Base-by-base conservation (phyloP, 2,888 invertebrate species). In the Sericinus montela region DNA sequence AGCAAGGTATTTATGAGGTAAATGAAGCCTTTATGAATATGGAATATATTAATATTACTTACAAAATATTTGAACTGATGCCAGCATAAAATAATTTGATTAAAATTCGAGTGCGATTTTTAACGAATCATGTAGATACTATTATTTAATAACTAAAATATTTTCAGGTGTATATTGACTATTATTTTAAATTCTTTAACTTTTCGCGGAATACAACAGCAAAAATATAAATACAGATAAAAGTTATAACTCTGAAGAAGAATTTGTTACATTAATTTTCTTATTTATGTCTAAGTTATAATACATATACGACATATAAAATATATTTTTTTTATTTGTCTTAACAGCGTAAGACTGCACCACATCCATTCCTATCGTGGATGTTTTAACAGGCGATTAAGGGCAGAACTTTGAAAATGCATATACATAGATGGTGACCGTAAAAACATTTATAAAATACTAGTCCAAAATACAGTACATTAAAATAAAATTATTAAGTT, bases 261-360 rank as follows among this genome's bases (percentile, higher is more conserved):
- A 81, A 81, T 86, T 83, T 80, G 81, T 83, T 83, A 87, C 86
- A 86, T 86, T 86, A 70, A 85, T 84, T 81, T 85, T 87, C 19
- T 19, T 3, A 5, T 19, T 19, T n/a, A n/a, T n/a, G n/a, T n/a
- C n/a, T n/a, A n/a, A n/a, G n/a, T n/a, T n/a, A n/a, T n/a, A n/a
- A n/a, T n/a, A n/a, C n/a, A n/a, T 19, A 3, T 19, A 3, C 19
- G 10, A 3, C n/a, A 29, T 10, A 29, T 1, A 2, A 3, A 9
- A 3, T 19, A 5, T 9, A n/a, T n/a, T 10, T 10, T 29, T 10
- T 29, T 8, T 29, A 5, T 10, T 3, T 9, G n/a, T n/a, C n/a
- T n/a, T n/a, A n/a, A n/a, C n/a, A n/a, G n/a, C n/a, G n/a, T n/a
- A n/a, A n/a, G n/a, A n/a, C n/a, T n/a, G n/a, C n/a, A n/a, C n/a